Conservation (phyloP, 2,113 vertebrate genomes). For the Odocoileus virginianus region DNA sequence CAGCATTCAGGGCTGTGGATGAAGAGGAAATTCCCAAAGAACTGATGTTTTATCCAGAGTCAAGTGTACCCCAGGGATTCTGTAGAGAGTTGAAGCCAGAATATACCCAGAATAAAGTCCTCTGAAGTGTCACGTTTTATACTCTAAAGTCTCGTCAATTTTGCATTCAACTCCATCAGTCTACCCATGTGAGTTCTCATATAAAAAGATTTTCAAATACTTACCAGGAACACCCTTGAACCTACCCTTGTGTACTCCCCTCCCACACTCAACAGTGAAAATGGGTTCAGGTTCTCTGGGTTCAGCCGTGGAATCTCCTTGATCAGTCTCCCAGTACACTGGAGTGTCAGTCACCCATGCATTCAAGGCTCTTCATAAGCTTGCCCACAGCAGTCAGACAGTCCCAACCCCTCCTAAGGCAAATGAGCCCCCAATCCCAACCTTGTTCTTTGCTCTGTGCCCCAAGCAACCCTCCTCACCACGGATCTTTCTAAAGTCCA, state of each 20-base stretch:
- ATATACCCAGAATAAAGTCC: slow-evolving; percentile 40
- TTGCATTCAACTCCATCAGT: neutral
- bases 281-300: neutral
- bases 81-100: neutral
- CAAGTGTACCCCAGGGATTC: neutral
- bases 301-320: neutral
- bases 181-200: neutral
- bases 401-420: neutral
- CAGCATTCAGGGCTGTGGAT: neutral
- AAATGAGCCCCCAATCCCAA: neutral
- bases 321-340: neutral
- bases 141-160: neutral
- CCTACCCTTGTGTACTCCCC: neutral
- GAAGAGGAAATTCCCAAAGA: neutral
- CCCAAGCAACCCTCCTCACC: neutral
- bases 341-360: neutral
- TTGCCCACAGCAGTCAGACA: neutral
- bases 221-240: slow-evolving; percentile 3
- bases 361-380: neutral
- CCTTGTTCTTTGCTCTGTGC: neutral
- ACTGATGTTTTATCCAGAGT: neutral
- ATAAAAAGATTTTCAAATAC: slow-evolving; percentile 22
- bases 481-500: neutral
- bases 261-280: neutral
- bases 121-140: slow-evolving; percentile 50